These are phyloP conservation scores for Acomys russatus DNA, from an alignment of 2,797 vertebrate genomes.

Conservation along the genomic window DNA sequence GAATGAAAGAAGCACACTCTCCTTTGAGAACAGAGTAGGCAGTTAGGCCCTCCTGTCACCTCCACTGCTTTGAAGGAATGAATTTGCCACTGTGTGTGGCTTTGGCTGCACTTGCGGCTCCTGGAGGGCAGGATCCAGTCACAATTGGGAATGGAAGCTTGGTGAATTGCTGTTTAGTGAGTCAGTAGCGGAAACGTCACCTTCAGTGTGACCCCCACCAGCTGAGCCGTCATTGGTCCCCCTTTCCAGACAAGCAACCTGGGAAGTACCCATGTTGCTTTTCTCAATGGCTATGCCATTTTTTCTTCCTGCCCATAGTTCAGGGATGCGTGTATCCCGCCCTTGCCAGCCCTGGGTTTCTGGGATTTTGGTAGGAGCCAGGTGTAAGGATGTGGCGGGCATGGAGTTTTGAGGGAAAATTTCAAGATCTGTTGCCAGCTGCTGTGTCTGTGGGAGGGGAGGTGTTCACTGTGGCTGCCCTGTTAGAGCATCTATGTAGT, in stretches of 20 bases:
- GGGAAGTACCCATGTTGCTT: not conserved
- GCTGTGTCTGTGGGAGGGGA: not conserved
- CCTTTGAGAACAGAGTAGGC: not conserved
- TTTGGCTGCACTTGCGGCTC: not conserved
- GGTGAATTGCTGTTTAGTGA: not conserved
- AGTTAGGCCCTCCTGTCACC: not conserved
- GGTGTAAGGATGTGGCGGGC: not conserved
- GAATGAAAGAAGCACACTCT: not conserved
- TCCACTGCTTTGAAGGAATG: not conserved
- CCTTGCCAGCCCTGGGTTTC: not conserved
- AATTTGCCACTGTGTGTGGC: not conserved
- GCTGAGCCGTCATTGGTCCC: not conserved
- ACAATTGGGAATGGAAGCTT: fast-evolving
- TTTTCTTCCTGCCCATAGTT: not conserved
- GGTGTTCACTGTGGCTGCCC: not conserved
- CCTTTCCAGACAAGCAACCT: not conserved
- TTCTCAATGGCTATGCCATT: not conserved
- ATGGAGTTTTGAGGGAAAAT: not conserved
- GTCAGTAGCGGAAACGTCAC: fast-evolving
- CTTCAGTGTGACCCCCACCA: not conserved
- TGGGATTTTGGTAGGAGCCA: not conserved
- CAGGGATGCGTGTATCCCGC: not conserved
- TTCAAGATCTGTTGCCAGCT: not conserved
- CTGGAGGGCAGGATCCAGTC: fast-evolving
- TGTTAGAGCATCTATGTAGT: too few relatives aligned